These are phyloP conservation scores for Pogonomyrmex californicus DNA, from an alignment of 1,140 invertebrate genomes.

Conservation along the genomic window DNA sequence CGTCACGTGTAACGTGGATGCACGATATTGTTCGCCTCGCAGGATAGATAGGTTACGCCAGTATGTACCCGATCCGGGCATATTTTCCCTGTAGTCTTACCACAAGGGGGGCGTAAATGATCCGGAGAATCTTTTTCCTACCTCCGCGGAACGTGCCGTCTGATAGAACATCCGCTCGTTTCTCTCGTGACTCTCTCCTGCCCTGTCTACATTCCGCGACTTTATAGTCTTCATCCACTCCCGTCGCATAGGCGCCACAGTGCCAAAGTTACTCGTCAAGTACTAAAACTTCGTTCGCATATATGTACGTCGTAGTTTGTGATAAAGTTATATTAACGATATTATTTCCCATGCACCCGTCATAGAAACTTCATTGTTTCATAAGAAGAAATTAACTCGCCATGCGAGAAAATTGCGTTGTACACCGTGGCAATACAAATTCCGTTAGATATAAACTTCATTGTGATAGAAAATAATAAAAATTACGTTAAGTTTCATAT, in stretches of 20 bases:
- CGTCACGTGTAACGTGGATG: conserved; percentile 65
- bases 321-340: conserved; percentile 56
- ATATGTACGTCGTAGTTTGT: neutral
- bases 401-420: conserved; percentile 1
- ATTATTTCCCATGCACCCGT: conserved; percentile 32
- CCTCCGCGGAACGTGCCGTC: conserved; percentile 20
- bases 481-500: neutral
- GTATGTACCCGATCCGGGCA: conserved; percentile 75
- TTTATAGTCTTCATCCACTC: conserved; percentile 51
- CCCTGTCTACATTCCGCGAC: conserved; percentile 46
- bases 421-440: neutral
- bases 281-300: conserved; percentile 40
- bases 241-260: conserved; percentile 38
- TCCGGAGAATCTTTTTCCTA: conserved; percentile 64
- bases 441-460: conserved; percentile 5
- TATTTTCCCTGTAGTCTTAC: conserved; percentile 69
- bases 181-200: conserved; percentile 18
- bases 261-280: conserved; percentile 48
- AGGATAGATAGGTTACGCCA: conserved; percentile 77
- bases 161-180: conserved; percentile 45
- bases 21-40: conserved; percentile 77
- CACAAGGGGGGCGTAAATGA: conserved; percentile 68
- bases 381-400: conserved; percentile 49
- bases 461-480: neutral
- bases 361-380: conserved; percentile 43